Conservation (phyloP, 1,140 invertebrate species). For the Scaptomyza montana region DNA sequence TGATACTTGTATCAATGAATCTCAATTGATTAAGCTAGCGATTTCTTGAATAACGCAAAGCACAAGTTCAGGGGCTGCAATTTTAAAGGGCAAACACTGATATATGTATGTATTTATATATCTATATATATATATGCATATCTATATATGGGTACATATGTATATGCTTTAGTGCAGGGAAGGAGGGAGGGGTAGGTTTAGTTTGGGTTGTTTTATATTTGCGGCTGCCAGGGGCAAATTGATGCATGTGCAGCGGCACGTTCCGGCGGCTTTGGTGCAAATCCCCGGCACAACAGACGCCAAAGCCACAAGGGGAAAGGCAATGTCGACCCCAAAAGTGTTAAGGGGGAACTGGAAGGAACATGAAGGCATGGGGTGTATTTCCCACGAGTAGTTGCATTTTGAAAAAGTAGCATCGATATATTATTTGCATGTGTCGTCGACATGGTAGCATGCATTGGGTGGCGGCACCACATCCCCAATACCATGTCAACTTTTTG, state of each 20-base stretch:
- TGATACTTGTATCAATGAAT: background rate
- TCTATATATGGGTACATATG: background rate
- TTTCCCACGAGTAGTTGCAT: conserved; percentile 6
- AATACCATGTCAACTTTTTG: conserved; percentile 59
- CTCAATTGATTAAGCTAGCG: conserved; percentile 24
- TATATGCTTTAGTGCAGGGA: too few relatives aligned
- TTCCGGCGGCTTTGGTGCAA: conserved; percentile 65
- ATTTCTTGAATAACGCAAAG: conserved; percentile 11
- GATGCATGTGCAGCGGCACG: conserved; percentile 76
- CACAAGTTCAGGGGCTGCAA: conserved; percentile 12
- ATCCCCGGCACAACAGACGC: conserved; percentile 72
- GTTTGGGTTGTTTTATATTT: conserved; percentile 1
- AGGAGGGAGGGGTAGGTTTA: background rate
- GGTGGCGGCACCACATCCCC: conserved; percentile 46
- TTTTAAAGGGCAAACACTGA: conserved; percentile 4
- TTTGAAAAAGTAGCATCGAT: conserved; percentile 78
- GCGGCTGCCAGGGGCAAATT: conserved; percentile 61
- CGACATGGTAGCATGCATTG: background rate
- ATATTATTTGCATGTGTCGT: conserved; percentile 75
- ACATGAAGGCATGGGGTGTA: background rate
- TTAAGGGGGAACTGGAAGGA: background rate
- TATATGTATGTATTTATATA: too few relatives aligned
- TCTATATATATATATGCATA: too few relatives aligned
- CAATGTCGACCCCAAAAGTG: conserved; percentile 9
- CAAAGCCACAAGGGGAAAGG: conserved; percentile 56